A percentile compares a stretch with the other conserved stretches of the same genome.
Conservation (phyloP, 2,113 vertebrate genomes). For the Loxodonta africana region DNA sequence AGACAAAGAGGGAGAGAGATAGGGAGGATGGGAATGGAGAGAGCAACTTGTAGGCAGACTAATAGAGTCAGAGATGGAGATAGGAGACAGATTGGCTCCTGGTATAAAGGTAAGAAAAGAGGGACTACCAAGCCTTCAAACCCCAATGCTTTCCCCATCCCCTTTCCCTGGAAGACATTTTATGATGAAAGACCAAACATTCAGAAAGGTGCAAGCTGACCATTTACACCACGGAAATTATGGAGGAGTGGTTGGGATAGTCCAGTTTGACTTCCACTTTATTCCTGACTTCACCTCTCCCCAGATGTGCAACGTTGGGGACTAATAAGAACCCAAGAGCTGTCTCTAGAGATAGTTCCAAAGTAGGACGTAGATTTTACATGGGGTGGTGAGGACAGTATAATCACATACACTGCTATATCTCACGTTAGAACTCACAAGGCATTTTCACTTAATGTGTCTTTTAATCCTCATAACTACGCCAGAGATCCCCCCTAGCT, state of each 20-base stretch:
- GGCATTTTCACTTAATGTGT: neutral
- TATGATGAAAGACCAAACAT: neutral
- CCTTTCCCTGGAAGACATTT: neutral
- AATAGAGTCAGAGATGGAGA: neutral
- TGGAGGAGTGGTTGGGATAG: neutral
- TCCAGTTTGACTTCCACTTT: neutral
- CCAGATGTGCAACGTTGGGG: fast-evolving
- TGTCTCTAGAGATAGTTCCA: neutral
- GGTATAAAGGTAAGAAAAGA: neutral
- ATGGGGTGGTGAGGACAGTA: neutral
- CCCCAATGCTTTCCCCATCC: neutral
- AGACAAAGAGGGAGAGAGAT: too few species aligned
- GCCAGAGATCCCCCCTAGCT: neutral
- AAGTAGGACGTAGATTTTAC: neutral
- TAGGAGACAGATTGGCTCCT: neutral
- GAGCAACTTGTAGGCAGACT: neutral
- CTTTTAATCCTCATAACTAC: neutral
- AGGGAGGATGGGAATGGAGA: fast-evolving
- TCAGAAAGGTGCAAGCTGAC: neutral
- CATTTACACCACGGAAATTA: neutral
- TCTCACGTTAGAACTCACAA: neutral
- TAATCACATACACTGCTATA: neutral
- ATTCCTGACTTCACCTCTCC: neutral
- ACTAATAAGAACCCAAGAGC: neutral
- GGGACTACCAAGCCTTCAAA: neutral